Evolutionary conservation across 2,113 vertebrate species (phyloP), one percentile per base, ranked within the genome.

Genomic region (Pluvianellus socialis): DNA sequence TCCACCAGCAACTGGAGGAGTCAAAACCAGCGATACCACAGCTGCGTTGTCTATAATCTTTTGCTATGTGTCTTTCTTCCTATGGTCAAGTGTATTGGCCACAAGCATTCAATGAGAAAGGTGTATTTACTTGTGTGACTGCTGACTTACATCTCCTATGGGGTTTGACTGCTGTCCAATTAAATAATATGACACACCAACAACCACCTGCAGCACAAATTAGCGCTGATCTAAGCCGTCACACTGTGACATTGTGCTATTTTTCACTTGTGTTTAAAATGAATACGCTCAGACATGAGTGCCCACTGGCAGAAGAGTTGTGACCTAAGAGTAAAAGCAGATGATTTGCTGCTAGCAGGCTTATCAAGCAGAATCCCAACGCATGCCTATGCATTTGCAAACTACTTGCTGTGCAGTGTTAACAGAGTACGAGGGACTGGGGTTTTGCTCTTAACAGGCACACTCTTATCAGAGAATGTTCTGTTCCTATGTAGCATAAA

Each of bases 391-490:
- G 42, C 22, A 16, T 0, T 71, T 56, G 56, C 40, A 86, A 88
- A 47, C 42, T 30, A 12, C 62, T 87, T 65, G 67, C 53, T 79
- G 55, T 38, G 13, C 17, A 52, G 22, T 58, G 53, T 8, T 95
- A 95, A 86, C 19, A 84, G 61, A 38, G 49, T 45, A 84, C 33
- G 67, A 55, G 65, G 19, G 70, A 83, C 65, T 79, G 44, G 32
- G 5, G 77, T 23, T 80, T 88, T 79, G 40, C 42, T 55, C 40
- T n/a, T 35, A 76, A 68, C 73, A 95, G 45, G 33, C n/a, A 83
- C 6, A 3, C 12, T 87, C 66, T 97, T 97, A 94, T 92, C 94
- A 94, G 73, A 77, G 86, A 76, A 75, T 5, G 58, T 96, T 91
- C 94, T 90, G 89, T 94, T 75, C 89, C n/a, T 71, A 70, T 3